A percentile compares a stretch with the other conserved stretches of the same genome.
Evolutionary conservation across 2,888 invertebrate species (phyloP).

Genomic region (Chaitophorus viminalis): DNA sequence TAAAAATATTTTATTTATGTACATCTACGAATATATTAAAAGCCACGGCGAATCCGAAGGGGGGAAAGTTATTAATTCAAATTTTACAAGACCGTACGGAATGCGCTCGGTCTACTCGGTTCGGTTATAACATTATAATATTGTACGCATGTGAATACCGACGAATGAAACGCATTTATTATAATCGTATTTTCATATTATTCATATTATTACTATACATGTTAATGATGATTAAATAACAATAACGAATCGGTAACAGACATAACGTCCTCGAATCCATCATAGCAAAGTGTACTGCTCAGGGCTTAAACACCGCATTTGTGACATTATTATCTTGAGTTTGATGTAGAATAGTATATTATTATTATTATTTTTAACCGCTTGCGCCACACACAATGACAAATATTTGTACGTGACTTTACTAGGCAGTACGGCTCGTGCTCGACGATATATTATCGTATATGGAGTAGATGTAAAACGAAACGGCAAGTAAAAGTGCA

Average conservation of each 20-base stretch:
- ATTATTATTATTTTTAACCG: neutral
- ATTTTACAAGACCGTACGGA: neutral
- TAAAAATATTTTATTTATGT: slow-evolving; percentile 30
- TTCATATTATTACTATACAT: neutral
- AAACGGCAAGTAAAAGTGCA: neutral
- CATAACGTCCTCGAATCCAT: neutral
- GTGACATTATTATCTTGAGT: neutral
- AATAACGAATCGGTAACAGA: neutral
- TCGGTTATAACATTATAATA: neutral
- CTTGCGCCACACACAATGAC: neutral
- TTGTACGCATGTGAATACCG: neutral
- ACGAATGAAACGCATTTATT: neutral
- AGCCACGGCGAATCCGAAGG: neutral
- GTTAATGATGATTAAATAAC: slow-evolving; percentile 17
- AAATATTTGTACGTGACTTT: neutral
- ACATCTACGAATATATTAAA: neutral
- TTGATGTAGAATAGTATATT: neutral
- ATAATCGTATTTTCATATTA: neutral
- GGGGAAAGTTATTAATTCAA: slow-evolving; percentile 20
- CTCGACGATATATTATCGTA: neutral
- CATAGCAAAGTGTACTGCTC: neutral
- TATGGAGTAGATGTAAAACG: neutral
- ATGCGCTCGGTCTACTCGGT: neutral
- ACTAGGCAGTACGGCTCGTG: neutral
- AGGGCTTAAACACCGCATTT: neutral